These are phyloP conservation scores for Drosophila neotestacea DNA, from an alignment of 2,888 invertebrate species.

Conservation along the genomic window DNA sequence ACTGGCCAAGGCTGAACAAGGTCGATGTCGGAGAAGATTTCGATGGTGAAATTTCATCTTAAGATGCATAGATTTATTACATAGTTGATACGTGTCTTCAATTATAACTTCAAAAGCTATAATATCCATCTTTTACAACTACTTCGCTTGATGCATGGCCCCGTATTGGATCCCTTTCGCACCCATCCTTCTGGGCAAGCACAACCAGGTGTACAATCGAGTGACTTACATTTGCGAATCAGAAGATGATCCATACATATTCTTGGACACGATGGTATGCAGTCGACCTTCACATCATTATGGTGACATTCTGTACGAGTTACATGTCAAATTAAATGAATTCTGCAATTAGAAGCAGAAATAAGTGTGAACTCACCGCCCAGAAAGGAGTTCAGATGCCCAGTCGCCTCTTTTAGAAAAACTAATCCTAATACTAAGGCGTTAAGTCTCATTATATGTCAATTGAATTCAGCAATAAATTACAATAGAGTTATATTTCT, in stretches of 20 bases:
- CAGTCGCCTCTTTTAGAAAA: constrained; percentile 5
- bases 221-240: constrained; percentile 13
- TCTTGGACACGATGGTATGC: constrained; percentile 30
- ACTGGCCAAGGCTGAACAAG: constrained; percentile 47
- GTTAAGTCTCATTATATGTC: constrained; percentile 9
- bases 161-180: constrained; percentile 10
- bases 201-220: constrained; percentile 32
- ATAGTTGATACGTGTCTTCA: neutral
- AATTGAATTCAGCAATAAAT: neutral
- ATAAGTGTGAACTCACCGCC: constrained; percentile 12
- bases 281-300: constrained; percentile 20
- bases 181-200: constrained; percentile 30
- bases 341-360: neutral
- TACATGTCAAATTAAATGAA: neutral
- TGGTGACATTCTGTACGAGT: constrained; percentile 18
- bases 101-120: constrained; percentile 1
- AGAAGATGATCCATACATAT: constrained; percentile 19
- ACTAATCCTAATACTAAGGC: neutral
- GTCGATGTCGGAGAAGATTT: constrained; percentile 23
- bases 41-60: constrained; percentile 23
- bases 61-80: neutral
- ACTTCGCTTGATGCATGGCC: constrained; percentile 33
- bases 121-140: constrained; percentile 40
- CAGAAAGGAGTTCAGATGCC: constrained; percentile 13
- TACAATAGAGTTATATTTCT: neutral